Evolutionary conservation across 1,140 invertebrate genomes (phyloP).

Genomic region (Aethina tumida): DNA sequence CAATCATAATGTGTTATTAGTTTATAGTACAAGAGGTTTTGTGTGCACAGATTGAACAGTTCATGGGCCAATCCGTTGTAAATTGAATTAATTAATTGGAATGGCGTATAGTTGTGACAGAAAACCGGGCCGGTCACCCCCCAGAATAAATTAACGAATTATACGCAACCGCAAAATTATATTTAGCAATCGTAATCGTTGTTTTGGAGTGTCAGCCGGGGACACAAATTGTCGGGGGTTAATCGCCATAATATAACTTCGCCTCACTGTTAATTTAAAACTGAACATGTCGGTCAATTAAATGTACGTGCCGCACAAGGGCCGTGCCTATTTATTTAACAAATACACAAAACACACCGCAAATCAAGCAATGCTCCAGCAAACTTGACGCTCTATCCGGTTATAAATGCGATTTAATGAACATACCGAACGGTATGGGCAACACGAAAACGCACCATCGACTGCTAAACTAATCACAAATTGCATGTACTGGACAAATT

Average conservation of each 20-base stretch:
- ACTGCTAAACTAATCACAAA: no score
- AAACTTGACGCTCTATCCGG: conserved; percentile 3
- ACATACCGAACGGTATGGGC: conserved; percentile 8
- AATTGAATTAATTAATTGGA: conserved; percentile 12
- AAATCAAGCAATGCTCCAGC: conserved; percentile 14
- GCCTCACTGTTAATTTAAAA: conserved; percentile 11
- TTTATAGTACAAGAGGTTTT: no score
- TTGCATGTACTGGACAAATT: no score
- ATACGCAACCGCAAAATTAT: no score
- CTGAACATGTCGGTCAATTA: conserved; percentile 20
- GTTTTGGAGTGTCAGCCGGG: no score
- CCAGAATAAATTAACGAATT: no score
- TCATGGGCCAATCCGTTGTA: no score
- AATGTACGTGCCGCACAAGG: conserved; percentile 19
- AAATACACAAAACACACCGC: conserved; percentile 19
- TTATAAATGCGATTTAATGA: conserved; percentile 19
- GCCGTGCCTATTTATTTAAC: conserved; percentile 20
- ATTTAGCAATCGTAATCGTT: no score
- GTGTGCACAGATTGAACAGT: no score
- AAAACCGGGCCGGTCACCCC: conserved; percentile 1
- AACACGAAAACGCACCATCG: not conserved
- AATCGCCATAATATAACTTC: conserved; percentile 9
- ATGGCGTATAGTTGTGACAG: conserved; percentile 8
- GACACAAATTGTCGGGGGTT: no score
- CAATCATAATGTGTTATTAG: no score